Conservation (phyloP, 2,888 invertebrate genomes). For the Caenorhabditis becei region DNA sequence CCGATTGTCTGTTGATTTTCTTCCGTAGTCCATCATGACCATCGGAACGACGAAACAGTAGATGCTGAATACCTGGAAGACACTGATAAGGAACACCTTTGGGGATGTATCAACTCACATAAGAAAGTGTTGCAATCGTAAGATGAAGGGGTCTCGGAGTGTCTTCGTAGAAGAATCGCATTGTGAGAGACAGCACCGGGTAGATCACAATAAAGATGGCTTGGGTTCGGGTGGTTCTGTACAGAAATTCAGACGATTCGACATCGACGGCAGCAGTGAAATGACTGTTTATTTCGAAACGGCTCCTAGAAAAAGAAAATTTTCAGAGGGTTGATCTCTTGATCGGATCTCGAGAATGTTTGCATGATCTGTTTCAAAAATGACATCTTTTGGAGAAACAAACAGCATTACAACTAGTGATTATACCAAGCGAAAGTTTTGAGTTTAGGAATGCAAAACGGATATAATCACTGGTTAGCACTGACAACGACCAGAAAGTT, state of each 20-base stretch:
- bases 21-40: slow-evolving; percentile 34
- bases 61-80: slow-evolving; percentile 40
- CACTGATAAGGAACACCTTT: too few species aligned
- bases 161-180: slow-evolving; percentile 42
- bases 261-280: slow-evolving; percentile 54
- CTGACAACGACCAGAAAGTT: not conserved
- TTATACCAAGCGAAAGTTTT: not conserved
- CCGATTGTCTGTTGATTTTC: slow-evolving; percentile 13
- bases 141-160: slow-evolving; percentile 21
- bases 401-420: too few species aligned
- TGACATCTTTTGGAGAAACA: too few species aligned
- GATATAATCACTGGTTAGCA: not conserved
- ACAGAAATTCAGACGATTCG: slow-evolving; percentile 50
- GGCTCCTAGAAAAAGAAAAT: slow-evolving; percentile 27
- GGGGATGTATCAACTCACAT: slow-evolving; percentile 11
- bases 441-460: not conserved
- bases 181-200: slow-evolving; percentile 14
- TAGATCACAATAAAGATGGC: slow-evolving; percentile 42
- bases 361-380: too few species aligned
- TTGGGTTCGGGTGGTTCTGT: slow-evolving; percentile 26
- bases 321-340: too few species aligned
- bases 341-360: too few species aligned
- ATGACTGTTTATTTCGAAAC: slow-evolving; percentile 44
- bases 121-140: slow-evolving; percentile 32
- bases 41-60: slow-evolving; percentile 28